Percentiles rank a stretch among this genome's conserved stretches.
These are phyloP conservation scores for Illadopsis cleaveri DNA, from an alignment of 2,113 vertebrate genomes.

Conservation along the genomic window DNA sequence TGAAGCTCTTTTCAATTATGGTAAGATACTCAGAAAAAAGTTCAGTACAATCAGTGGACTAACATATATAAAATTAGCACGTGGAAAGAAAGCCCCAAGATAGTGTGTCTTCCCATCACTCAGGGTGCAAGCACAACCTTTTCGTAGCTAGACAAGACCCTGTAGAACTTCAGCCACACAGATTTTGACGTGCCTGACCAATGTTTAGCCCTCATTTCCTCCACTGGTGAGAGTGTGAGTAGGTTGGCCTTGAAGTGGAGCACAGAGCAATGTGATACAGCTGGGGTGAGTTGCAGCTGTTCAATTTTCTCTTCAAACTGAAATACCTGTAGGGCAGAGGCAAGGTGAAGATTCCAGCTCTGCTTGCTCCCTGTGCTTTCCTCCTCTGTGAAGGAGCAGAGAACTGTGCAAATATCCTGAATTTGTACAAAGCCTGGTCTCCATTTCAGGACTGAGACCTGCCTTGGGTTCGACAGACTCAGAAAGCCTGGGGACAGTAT, in stretches of 20 bases:
- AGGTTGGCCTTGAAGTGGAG: not conserved
- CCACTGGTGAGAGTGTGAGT: rapidly evolving
- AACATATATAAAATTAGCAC: not conserved
- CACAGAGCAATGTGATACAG: not conserved
- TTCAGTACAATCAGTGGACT: not conserved
- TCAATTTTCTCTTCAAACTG: not conserved
- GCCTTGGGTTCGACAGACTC: not conserved
- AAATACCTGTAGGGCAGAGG: not conserved
- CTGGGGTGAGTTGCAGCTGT: not conserved
- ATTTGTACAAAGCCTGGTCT: not conserved
- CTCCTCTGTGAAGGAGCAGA: not conserved
- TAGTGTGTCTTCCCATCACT: rapidly evolving
- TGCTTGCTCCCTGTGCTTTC: not conserved
- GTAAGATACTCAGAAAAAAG: not conserved
- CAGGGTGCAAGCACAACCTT: not conserved
- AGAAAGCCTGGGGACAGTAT: not conserved
- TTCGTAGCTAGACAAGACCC: not conserved
- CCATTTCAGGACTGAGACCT: not conserved
- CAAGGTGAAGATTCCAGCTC: not conserved
- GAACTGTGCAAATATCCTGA: not conserved
- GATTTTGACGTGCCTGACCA: not conserved
- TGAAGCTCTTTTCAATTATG: not conserved
- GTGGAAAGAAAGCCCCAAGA: not conserved
- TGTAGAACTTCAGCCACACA: not conserved
- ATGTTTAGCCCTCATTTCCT: not conserved